A percentile compares a stretch with the other conserved stretches of the same genome.
These are phyloP conservation scores for Aethes cnicana DNA, from an alignment of 2,888 invertebrate species.

Conservation along the genomic window DNA sequence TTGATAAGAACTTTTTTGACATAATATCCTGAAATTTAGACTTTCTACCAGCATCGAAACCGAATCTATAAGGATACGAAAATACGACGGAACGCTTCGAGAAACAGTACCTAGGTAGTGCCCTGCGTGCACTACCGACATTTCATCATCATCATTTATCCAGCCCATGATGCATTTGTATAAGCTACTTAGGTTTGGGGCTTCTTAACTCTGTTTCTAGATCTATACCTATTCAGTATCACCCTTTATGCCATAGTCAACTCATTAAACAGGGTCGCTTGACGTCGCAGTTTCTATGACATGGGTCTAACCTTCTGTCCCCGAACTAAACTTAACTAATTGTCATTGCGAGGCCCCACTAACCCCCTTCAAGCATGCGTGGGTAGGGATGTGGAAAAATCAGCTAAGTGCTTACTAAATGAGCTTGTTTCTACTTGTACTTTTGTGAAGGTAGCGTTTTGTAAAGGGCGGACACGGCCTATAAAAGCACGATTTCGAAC, in stretches of 20 bases:
- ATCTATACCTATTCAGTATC: conserved; percentile 17
- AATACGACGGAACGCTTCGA: too few relatives aligned
- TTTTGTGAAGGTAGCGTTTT: too few relatives aligned
- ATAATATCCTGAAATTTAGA: too few relatives aligned
- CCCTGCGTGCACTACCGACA: too few relatives aligned
- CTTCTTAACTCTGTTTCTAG: conserved; percentile 15
- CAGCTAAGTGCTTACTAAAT: background rate
- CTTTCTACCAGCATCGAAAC: too few relatives aligned
- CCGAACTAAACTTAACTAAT: conserved; percentile 29
- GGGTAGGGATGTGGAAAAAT: background rate
- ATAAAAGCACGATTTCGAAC: too few relatives aligned
- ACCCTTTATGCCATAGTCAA: conserved; percentile 24
- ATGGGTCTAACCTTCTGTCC: conserved; percentile 25
- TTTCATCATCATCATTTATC: background rate
- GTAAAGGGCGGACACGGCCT: too few relatives aligned
- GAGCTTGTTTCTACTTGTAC: background rate
- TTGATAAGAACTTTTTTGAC: too few relatives aligned
- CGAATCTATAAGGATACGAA: too few relatives aligned
- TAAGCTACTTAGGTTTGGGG: background rate
- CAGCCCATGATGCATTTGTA: background rate
- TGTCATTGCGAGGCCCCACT: conserved; percentile 28
- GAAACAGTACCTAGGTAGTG: too few relatives aligned
- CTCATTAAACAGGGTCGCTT: conserved; percentile 28
- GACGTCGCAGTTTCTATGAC: conserved; percentile 31
- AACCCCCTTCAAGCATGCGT: background rate